Conservation (phyloP, 2,113 vertebrate species). For the Eulacestoma nigropectus region DNA sequence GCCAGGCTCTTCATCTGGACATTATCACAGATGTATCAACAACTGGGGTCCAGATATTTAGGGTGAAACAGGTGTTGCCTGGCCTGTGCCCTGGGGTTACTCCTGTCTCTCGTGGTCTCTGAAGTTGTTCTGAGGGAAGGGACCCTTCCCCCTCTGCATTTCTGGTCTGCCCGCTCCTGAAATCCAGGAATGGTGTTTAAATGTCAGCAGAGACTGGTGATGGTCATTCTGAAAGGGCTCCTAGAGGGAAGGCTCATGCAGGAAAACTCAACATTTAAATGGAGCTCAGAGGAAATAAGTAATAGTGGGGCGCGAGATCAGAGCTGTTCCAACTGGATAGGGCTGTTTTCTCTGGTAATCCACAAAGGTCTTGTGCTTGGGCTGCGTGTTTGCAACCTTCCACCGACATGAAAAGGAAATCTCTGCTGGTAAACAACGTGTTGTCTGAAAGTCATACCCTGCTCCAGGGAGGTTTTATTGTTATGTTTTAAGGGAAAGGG, state of each 20-base stretch:
- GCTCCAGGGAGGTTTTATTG: neutral
- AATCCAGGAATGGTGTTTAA: accelerated
- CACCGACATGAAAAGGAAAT: neutral
- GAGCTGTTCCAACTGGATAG: accelerated
- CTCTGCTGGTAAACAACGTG: neutral
- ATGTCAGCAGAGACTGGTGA: neutral
- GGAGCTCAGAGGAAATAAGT: neutral
- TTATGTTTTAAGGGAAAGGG: neutral
- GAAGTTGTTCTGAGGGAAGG: too few species aligned
- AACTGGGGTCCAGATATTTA: neutral
- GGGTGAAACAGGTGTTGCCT: neutral
- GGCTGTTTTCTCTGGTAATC: neutral
- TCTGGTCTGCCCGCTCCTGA: accelerated
- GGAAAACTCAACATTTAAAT: neutral
- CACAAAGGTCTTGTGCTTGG: accelerated
- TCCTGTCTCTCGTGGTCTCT: accelerated
- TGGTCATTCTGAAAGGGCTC: accelerated
- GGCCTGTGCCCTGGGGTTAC: neutral
- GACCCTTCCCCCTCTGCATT: accelerated
- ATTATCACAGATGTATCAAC: accelerated
- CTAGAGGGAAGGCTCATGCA: accelerated
- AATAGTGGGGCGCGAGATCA: neutral
- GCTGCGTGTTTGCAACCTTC: neutral
- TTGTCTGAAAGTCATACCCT: neutral
- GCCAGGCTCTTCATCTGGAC: neutral